phyloP scores from a whole-genome alignment of 2,113 vertebrate genomes.

The Chrysemys picta region DNA sequence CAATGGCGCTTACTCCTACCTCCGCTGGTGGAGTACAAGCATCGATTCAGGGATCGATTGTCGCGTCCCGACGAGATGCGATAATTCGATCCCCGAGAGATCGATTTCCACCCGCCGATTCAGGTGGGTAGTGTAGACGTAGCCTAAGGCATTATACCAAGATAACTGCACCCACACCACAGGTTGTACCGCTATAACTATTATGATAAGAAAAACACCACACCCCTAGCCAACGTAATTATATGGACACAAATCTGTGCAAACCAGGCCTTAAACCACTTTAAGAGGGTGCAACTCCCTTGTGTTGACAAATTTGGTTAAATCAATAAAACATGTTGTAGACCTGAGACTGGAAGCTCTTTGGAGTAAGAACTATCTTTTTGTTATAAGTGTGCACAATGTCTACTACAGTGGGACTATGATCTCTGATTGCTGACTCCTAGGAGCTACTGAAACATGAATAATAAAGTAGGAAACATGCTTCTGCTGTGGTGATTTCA shows the following conservation, averaged over 20 bases:
- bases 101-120: too few relatives aligned
- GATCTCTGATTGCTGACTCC: neutral
- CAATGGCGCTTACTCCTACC: too few relatives aligned
- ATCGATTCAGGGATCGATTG: too few relatives aligned
- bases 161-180: neutral
- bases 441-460: neutral
- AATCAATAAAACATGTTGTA: neutral
- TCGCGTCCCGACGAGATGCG: too few relatives aligned
- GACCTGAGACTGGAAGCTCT: neutral
- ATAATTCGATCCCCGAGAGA: too few relatives aligned
- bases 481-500: neutral
- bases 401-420: neutral
- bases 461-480: slow-evolving; percentile 5
- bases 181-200: slow-evolving; percentile 12
- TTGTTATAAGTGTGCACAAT: neutral
- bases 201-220: slow-evolving; percentile 9
- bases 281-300: neutral
- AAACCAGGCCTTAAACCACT: neutral
- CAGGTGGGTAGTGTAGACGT: too few relatives aligned
- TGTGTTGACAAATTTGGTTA: neutral
- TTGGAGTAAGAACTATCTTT: neutral
- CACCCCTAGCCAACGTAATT: neutral
- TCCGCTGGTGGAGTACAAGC: too few relatives aligned
- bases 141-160: neutral
- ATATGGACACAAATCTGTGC: neutral